These are phyloP conservation scores for Myotis pilosus DNA, from an alignment of 2,797 vertebrate genomes.

Conservation along the genomic window DNA sequence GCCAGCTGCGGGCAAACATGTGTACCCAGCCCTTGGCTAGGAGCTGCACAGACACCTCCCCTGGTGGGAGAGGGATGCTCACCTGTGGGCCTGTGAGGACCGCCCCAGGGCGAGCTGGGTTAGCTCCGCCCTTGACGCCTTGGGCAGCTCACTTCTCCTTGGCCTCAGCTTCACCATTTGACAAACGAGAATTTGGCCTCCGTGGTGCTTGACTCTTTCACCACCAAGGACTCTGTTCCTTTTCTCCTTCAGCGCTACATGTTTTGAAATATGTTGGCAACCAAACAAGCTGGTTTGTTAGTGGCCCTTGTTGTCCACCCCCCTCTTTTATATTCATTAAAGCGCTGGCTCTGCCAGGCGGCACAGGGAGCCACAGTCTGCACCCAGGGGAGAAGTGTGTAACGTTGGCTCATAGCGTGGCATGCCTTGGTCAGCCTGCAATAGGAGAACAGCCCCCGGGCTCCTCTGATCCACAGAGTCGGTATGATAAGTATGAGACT, in stretches of 20 bases:
- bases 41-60: background rate
- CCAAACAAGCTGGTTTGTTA: background rate
- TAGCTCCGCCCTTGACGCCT: background rate
- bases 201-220: background rate
- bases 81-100: fast-evolving
- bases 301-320: background rate
- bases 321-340: background rate
- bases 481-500: background rate
- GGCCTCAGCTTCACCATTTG: background rate
- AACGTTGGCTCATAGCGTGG: background rate
- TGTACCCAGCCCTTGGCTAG: background rate
- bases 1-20: background rate
- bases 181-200: background rate
- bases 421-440: background rate
- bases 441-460: background rate
- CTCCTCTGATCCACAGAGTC: background rate
- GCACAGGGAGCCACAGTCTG: background rate
- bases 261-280: background rate
- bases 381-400: background rate
- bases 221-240: background rate
- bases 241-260: background rate
- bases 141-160: background rate
- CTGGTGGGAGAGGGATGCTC: background rate
- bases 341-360: background rate
- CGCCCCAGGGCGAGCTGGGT: fast-evolving